Percentiles rank a stretch among this genome's conserved stretches.
These are phyloP conservation scores for Epinotia brunnichana DNA, from an alignment of 2,888 invertebrate genomes.

Conservation along the genomic window DNA sequence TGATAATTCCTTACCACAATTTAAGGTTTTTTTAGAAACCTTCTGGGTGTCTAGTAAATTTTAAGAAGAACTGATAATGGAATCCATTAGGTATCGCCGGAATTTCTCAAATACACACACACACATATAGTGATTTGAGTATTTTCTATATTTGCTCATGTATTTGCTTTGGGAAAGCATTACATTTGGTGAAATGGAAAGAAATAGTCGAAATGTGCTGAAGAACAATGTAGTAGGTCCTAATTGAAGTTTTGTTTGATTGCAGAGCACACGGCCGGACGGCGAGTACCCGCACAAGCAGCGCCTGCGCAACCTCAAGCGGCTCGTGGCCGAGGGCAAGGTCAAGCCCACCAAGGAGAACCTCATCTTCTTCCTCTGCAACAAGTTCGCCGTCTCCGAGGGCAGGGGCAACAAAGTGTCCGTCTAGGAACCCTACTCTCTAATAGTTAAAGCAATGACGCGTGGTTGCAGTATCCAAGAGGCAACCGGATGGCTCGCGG, in stretches of 20 bases:
- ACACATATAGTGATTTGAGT: background rate
- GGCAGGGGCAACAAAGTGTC: constrained; percentile 65
- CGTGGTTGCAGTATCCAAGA: no score
- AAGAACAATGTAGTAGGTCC: background rate
- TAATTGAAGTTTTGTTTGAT: constrained; percentile 8
- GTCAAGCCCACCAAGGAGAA: constrained; percentile 78
- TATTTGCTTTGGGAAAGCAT: background rate
- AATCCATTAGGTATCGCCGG: background rate
- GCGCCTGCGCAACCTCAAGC: constrained; percentile 83
- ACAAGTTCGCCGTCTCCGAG: constrained; percentile 79
- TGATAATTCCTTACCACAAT: background rate
- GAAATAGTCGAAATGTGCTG: background rate
- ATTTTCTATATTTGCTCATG: background rate
- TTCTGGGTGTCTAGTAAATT: background rate
- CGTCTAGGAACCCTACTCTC: constrained; percentile 34
- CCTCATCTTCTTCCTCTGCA: constrained; percentile 80
- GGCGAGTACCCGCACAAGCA: constrained; percentile 85
- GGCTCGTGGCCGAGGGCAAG: constrained; percentile 75
- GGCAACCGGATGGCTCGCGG: no score
- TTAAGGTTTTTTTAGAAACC: background rate
- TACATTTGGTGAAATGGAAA: background rate
- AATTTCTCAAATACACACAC: background rate
- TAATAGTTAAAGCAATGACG: no score
- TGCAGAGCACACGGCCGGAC: constrained; percentile 56
- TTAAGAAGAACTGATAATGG: background rate